These are phyloP conservation scores for Spodoptera exigua DNA, from an alignment of 2,888 invertebrate species.

Conservation along the genomic window DNA sequence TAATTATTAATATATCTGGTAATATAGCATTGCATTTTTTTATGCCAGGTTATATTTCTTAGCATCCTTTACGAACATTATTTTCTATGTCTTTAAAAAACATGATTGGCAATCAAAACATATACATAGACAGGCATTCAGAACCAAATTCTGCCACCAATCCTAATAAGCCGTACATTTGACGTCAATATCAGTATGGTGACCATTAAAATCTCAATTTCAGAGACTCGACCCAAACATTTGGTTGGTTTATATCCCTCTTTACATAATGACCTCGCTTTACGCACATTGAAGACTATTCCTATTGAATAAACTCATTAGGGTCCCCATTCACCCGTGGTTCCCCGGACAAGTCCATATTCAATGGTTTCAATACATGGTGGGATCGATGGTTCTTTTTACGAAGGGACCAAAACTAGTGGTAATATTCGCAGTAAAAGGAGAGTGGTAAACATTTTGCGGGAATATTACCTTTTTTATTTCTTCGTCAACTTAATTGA, in stretches of 20 bases:
- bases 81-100: no score
- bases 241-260: conserved; percentile 45
- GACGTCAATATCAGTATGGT: conserved; percentile 31
- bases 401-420: neutral
- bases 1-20: no score
- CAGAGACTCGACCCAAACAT: conserved; percentile 42
- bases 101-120: no score
- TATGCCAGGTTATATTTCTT: no score
- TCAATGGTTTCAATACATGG: conserved; percentile 38
- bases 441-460: neutral
- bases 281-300: conserved; percentile 53
- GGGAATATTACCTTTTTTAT: neutral
- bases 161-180: conserved; percentile 38
- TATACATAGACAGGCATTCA: no score
- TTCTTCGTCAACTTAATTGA: neutral
- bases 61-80: no score
- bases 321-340: conserved; percentile 42
- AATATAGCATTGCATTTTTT: no score
- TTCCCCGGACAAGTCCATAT: conserved; percentile 40
- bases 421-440: neutral
- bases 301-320: conserved; percentile 60
- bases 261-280: conserved; percentile 56
- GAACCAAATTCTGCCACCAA: conserved; percentile 13
- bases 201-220: conserved; percentile 52
- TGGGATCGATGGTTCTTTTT: conserved; percentile 31